Evolutionary conservation across 2,113 vertebrate genomes (phyloP), one percentile per base, ranked within the genome.

Genomic region (Mormyrus lacerda): DNA sequence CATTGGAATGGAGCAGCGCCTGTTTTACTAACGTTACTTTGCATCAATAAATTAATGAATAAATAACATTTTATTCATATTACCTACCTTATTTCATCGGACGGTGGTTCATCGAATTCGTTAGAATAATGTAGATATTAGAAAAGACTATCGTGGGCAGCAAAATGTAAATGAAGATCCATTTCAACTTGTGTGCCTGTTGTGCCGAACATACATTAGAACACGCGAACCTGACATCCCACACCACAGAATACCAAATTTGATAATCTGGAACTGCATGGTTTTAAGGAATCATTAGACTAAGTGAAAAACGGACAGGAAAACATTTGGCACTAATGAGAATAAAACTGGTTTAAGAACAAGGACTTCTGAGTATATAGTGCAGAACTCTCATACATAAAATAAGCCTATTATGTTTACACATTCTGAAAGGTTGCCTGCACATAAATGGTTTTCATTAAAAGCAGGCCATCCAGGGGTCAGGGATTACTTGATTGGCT

Each of bases 1-100:
- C 42, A 86, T 48, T 47, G 93, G 93, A 94, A 65, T 17, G 93
- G 93, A 94, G 90, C 2, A 35, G 31, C 3, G 27, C 15, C 21
- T n/a, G 61, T 35, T 83, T 21, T 47, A 83, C 61, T 15, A 31
- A 6, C 19, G 15, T 48, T 42, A 47, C 11, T 21, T 88, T 10
- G 44, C 24, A 31, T 10, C 13, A 4, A 79, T 19, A 15, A 42
- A 79, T 88, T 8, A n/a, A n/a, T 19, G 21, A 55, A n/a, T n/a
- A n/a, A 11, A 9, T 24, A 73, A 84, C 21, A 8, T 47, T n/a
- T 47, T 47, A 44, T 47, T 84, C 9, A 84, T 84, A 39, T 47
- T 84, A 84, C 39, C 44, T 47, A 21, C n/a, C 5, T 19, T 5
- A 19, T 42, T 39, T 79, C 35, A 79, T 19, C 17, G 35, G 73